Evolutionary conservation across 2,888 invertebrate species (phyloP).

Genomic region (Lasioglossum pauxillum): DNA sequence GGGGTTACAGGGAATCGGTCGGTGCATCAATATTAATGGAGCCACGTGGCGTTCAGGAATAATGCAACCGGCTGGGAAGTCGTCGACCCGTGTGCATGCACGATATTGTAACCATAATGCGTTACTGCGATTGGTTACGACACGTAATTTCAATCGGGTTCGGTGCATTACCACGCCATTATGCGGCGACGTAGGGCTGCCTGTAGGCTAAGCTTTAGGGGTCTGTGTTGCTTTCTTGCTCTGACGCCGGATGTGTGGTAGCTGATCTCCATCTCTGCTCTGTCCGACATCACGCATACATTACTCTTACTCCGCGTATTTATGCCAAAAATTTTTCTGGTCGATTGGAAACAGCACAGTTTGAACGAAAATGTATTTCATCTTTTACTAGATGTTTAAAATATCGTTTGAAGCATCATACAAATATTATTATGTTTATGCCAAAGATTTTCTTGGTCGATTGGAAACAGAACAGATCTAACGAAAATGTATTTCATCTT

Average conservation of each 20-base stretch:
- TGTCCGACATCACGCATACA: neutral
- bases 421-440: too few species aligned
- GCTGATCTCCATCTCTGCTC: neutral
- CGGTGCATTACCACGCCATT: constrained; percentile 66
- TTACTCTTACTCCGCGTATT: too few species aligned
- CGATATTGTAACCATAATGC: constrained; percentile 64
- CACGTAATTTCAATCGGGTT: constrained; percentile 72
- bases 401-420: too few species aligned
- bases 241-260: neutral
- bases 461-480: too few species aligned
- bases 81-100: constrained; percentile 43
- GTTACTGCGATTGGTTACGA: constrained; percentile 63
- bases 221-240: neutral
- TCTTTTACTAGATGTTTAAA: too few species aligned
- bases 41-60: constrained; percentile 73
- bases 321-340: too few species aligned
- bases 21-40: constrained; percentile 78
- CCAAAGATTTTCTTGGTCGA: too few species aligned
- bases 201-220: neutral
- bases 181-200: constrained; percentile 28
- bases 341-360: too few species aligned
- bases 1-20: constrained; percentile 50
- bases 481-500: too few species aligned
- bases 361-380: too few species aligned
- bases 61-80: constrained; percentile 68